Percentiles rank a stretch among this genome's conserved stretches.
Conservation (phyloP, 2,888 invertebrate species). For the Meandrusa payeni region DNA sequence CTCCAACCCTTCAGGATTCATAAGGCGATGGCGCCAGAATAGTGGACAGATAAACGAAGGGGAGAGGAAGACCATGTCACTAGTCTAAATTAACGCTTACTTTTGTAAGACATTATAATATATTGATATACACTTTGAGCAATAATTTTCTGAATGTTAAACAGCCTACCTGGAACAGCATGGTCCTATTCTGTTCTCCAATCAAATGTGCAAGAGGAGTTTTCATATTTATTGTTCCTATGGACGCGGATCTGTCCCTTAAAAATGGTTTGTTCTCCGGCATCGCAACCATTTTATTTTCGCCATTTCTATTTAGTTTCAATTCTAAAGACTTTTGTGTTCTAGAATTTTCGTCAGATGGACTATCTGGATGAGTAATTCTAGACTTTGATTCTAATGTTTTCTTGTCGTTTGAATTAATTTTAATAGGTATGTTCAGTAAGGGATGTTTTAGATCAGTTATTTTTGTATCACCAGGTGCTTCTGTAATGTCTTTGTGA, state of each 20-base stretch:
- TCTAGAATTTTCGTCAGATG: constrained; percentile 31
- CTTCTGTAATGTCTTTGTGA: constrained; percentile 27
- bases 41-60: too few relatives aligned
- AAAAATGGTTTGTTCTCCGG: constrained; percentile 67
- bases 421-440: constrained; percentile 24
- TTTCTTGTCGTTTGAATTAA: constrained; percentile 24
- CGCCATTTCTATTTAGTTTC: constrained; percentile 28
- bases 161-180: constrained; percentile 95
- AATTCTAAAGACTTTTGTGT: constrained; percentile 24
- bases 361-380: constrained; percentile 24
- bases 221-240: constrained; percentile 78
- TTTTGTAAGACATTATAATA: too few relatives aligned
- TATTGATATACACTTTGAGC: too few relatives aligned
- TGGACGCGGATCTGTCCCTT: constrained; percentile 82
- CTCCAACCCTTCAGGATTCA: too few relatives aligned
- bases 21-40: too few relatives aligned
- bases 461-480: constrained; percentile 23
- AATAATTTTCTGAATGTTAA: too few relatives aligned
- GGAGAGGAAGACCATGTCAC: too few relatives aligned
- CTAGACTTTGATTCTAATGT: constrained; percentile 25
- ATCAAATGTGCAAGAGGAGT: constrained; percentile 68
- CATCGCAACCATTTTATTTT: constrained; percentile 31
- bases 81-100: too few relatives aligned
- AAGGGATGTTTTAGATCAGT: constrained; percentile 30
- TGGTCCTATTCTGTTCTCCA: constrained; percentile 92